These are phyloP conservation scores for Bombyx mori DNA, from an alignment of 1,140 invertebrate species.

Conservation along the genomic window DNA sequence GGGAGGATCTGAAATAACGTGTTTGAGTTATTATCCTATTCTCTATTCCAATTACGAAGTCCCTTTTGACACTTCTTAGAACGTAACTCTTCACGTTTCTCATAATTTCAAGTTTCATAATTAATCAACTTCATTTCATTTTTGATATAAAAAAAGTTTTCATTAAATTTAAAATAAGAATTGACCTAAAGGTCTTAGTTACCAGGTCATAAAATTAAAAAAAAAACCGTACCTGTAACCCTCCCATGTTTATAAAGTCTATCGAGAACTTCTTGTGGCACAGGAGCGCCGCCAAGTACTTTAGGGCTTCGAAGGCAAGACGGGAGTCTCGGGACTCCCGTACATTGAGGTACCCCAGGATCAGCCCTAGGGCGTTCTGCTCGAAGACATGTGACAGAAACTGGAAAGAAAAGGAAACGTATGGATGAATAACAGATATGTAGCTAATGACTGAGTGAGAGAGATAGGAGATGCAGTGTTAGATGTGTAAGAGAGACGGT, in stretches of 20 bases:
- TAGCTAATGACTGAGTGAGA: no score
- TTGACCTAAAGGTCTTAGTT: conserved; percentile 77
- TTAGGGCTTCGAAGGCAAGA: conserved; percentile 93
- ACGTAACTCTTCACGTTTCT: no score
- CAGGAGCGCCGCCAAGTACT: conserved; percentile 92
- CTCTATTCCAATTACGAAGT: no score
- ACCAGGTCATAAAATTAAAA: background rate
- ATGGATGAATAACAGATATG: no score
- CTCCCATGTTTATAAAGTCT: conserved; percentile 91
- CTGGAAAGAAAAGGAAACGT: conserved; percentile 53
- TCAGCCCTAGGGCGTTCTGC: conserved; percentile 89
- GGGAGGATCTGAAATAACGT: no score
- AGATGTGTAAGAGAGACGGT: no score
- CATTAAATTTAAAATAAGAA: background rate
- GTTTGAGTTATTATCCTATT: no score
- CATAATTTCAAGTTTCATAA: no score
- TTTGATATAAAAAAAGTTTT: background rate
- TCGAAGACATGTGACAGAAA: conserved; percentile 94
- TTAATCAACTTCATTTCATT: no score
- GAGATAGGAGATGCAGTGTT: no score
- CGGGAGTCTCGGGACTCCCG: conserved; percentile 90
- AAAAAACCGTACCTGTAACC: conserved; percentile 77
- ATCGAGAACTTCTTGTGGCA: conserved; percentile 98
- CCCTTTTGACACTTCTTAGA: no score
- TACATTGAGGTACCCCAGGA: conserved; percentile 92